Evolutionary conservation across 2,113 vertebrate genomes (phyloP).

Genomic region (Cottus gobio): DNA sequence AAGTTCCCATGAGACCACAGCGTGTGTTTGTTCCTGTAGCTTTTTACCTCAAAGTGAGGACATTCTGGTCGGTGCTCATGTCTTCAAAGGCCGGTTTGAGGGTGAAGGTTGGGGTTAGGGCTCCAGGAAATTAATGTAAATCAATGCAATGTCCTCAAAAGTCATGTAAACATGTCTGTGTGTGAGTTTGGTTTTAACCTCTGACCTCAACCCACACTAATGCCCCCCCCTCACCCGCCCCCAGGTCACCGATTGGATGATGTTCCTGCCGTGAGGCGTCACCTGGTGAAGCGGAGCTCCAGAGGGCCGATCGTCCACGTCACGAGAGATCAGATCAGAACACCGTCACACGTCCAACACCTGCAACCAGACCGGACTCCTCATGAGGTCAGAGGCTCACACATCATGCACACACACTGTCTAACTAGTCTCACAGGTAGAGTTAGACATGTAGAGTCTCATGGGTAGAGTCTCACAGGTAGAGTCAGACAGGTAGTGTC

Average conservation of each 20-base stretch:
- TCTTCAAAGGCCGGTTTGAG: too few relatives aligned
- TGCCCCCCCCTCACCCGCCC: background rate
- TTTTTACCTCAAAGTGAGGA: too few relatives aligned
- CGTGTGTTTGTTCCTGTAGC: background rate
- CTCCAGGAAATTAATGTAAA: background rate
- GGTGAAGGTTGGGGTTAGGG: too few relatives aligned
- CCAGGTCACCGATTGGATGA: slow-evolving; percentile 92
- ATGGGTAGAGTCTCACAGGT: background rate
- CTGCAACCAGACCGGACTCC: slow-evolving; percentile 84
- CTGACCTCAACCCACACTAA: background rate
- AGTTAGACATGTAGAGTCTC: too few relatives aligned
- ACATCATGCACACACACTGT: background rate
- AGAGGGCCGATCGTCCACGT: slow-evolving; percentile 84
- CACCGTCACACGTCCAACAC: background rate
- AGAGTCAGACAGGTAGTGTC: too few relatives aligned
- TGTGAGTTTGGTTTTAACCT: slow-evolving; percentile 1
- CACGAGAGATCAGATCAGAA: slow-evolving; percentile 82
- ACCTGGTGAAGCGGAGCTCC: slow-evolving; percentile 89
- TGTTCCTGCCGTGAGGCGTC: slow-evolving; percentile 87
- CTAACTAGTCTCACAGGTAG: too few relatives aligned
- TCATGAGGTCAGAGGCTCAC: slow-evolving; percentile 83
- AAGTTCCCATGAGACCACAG: slow-evolving; percentile 46
- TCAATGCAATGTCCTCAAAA: background rate
- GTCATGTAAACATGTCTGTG: slow-evolving; percentile 1
- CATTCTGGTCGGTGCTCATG: too few relatives aligned